Conservation (phyloP, 2,113 vertebrate genomes). For the Lepisosteus oculatus region DNA sequence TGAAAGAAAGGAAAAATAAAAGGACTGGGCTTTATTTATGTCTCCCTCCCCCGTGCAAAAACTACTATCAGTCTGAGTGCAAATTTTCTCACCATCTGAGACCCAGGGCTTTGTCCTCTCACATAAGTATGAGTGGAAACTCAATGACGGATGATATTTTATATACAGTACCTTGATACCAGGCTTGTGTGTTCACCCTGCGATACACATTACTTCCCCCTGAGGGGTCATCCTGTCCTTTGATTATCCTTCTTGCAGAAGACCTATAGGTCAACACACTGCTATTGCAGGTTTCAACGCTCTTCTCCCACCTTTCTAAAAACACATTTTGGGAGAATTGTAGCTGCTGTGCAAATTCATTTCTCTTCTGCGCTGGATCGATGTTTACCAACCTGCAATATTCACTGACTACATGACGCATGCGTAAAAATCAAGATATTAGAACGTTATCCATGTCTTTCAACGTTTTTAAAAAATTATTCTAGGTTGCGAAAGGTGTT, state of each 20-base stretch:
- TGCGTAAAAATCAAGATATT: too few species aligned
- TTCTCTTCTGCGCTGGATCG: too few species aligned
- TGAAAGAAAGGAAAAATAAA: constrained; percentile 17
- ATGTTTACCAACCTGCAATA: too few species aligned
- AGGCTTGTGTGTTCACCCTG: constrained; percentile 13
- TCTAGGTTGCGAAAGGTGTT: too few species aligned
- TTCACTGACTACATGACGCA: too few species aligned
- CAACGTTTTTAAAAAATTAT: too few species aligned
- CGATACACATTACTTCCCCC: constrained; percentile 35
- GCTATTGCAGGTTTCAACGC: too few species aligned
- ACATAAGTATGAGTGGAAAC: constrained; percentile 22
- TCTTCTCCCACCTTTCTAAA: too few species aligned
- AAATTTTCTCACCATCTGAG: constrained; percentile 39
- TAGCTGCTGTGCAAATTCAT: too few species aligned
- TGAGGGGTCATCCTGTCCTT: constrained; percentile 31
- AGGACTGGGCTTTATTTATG: constrained; percentile 45
- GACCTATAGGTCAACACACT: background rate
- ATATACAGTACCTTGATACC: constrained; percentile 29
- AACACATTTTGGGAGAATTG: too few species aligned
- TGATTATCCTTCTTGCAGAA: constrained; percentile 45
- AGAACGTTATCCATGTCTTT: too few species aligned
- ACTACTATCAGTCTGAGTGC: constrained; percentile 37
- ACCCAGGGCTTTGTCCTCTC: constrained; percentile 32
- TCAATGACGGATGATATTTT: constrained; percentile 40
- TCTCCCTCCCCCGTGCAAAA: constrained; percentile 36